These are phyloP conservation scores for Drosophila austrosaltans DNA, from an alignment of 2,888 invertebrate species.

Conservation along the genomic window DNA sequence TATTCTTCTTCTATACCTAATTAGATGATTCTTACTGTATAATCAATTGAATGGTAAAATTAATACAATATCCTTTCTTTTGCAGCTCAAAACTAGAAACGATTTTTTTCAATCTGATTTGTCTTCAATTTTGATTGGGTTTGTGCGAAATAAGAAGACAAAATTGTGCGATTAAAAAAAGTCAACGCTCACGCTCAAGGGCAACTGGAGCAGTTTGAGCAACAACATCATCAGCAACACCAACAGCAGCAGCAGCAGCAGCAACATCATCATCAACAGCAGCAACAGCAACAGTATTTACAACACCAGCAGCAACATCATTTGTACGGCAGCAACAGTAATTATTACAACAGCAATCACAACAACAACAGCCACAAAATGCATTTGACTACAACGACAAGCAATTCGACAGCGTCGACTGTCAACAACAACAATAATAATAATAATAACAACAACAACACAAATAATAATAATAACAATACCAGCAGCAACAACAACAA, in stretches of 20 bases:
- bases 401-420: constrained; percentile 71
- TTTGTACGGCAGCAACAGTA: constrained; percentile 25
- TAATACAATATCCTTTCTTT: background rate
- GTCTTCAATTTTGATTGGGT: background rate
- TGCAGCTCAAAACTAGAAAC: constrained; percentile 16
- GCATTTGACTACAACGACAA: constrained; percentile 78
- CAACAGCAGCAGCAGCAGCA: constrained; percentile 31
- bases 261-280: constrained; percentile 44
- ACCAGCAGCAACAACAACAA: constrained; percentile 69
- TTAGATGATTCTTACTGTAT: no score
- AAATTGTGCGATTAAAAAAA: constrained; percentile 75
- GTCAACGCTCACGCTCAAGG: constrained; percentile 77
- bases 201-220: constrained; percentile 77
- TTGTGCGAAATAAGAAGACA: constrained; percentile 48
- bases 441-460: constrained; percentile 34
- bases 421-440: constrained; percentile 71
- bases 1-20: no score
- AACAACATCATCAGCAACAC: constrained; percentile 48
- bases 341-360: constrained; percentile 27
- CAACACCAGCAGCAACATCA: constrained; percentile 44
- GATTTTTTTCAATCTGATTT: no score
- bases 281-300: constrained; percentile 39
- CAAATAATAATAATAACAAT: constrained; percentile 64
- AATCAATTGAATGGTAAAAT: no score
- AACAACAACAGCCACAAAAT: constrained; percentile 74